A percentile compares a stretch with the other conserved stretches of the same genome.
Evolutionary conservation across 2,113 vertebrate genomes (phyloP).

Genomic region (Mormyrus iriodes): DNA sequence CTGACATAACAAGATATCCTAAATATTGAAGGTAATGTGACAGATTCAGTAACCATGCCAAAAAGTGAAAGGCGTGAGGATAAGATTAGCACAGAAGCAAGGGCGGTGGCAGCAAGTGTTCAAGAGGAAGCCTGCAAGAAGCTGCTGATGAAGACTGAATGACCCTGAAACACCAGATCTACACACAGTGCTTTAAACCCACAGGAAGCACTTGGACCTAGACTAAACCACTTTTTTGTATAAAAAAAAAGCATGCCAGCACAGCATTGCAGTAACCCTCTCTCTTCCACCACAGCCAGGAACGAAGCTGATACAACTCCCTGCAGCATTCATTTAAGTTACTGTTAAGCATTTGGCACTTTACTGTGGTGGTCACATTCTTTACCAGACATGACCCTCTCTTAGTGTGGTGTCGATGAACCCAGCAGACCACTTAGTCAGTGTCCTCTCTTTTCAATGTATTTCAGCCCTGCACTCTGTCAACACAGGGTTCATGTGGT

Average conservation of each 20-base stretch:
- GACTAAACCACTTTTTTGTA: constrained; percentile 2
- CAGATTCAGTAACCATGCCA: neutral
- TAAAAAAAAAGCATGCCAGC: neutral
- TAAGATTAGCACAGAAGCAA: neutral
- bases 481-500: neutral
- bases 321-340: neutral
- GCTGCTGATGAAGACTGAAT: neutral
- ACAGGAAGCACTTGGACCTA: constrained; percentile 16
- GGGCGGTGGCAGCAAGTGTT: neutral
- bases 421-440: neutral
- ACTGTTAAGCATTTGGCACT: neutral
- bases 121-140: neutral
- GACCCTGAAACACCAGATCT: neutral
- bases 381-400: neutral
- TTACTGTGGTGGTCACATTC: neutral
- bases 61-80: neutral
- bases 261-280: neutral
- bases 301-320: neutral
- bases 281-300: neutral
- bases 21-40: neutral
- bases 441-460: neutral
- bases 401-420: constrained; percentile 6
- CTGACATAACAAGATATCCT: neutral
- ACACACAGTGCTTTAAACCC: neutral
- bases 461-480: neutral